phyloP scores from a whole-genome alignment of 2,797 vertebrate genomes.

The Dipus sagitta region DNA sequence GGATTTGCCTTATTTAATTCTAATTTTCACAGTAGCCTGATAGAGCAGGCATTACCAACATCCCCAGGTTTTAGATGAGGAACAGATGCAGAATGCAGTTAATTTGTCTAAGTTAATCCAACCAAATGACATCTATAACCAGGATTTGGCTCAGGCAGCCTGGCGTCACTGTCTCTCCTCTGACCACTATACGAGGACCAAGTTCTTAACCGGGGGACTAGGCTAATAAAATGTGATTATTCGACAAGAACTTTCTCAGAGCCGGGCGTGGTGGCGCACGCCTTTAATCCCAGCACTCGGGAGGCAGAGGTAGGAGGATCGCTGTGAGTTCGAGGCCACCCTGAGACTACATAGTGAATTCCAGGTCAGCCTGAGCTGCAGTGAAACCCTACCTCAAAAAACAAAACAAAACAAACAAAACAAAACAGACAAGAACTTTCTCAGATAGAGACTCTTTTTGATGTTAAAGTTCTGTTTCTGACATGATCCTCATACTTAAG shows the following conservation, averaged over 20 bases:
- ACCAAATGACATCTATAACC: neutral
- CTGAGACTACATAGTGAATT: no score
- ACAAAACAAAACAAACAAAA: no score
- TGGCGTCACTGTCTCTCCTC: neutral
- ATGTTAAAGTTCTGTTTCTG: slow-evolving; percentile 24
- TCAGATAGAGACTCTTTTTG: slow-evolving; percentile 6
- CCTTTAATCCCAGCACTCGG: no score
- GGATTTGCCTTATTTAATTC: neutral
- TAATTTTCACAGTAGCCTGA: neutral
- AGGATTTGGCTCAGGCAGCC: neutral
- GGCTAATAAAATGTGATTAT: neutral
- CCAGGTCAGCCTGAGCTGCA: no score
- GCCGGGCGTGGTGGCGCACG: no score
- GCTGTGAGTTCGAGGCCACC: no score
- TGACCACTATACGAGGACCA: neutral
- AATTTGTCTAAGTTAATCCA: neutral
- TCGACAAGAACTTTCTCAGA: neutral
- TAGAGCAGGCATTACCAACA: neutral
- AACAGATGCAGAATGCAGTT: neutral
- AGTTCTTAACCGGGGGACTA: neutral
- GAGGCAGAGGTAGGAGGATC: no score
- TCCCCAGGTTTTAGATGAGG: neutral
- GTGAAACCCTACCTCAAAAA: no score
- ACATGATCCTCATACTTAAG: slow-evolving; percentile 34
- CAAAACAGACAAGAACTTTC: neutral